Conservation (phyloP, 1,140 invertebrate genomes). For the Aphaenogaster ashmeadi region DNA sequence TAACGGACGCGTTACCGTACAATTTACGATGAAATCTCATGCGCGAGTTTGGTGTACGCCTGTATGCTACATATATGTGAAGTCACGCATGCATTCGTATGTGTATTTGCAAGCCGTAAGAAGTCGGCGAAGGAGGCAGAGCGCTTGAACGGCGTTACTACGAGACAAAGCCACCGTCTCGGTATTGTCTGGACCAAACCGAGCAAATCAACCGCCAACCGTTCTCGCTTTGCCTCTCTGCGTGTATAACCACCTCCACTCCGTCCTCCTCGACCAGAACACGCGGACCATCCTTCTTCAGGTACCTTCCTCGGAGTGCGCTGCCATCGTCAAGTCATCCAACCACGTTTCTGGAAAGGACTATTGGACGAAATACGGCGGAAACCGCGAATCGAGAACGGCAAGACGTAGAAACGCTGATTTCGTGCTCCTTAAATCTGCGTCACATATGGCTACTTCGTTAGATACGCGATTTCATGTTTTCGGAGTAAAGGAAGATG, state of each 20-base stretch:
- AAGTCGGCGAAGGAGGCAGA: slow-evolving; percentile 62
- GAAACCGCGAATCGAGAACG: background rate
- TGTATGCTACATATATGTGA: background rate
- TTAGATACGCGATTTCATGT: background rate
- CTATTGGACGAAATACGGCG: slow-evolving; percentile 14
- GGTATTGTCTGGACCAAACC: slow-evolving; percentile 82
- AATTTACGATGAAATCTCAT: slow-evolving; percentile 31
- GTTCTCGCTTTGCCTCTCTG: slow-evolving; percentile 66
- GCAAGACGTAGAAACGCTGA: background rate
- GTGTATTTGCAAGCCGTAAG: slow-evolving; percentile 45
- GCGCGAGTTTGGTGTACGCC: background rate
- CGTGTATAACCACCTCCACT: background rate
- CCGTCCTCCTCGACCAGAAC: slow-evolving; percentile 16
- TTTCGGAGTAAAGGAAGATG: background rate
- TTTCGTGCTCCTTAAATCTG: slow-evolving; percentile 6
- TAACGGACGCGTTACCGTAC: slow-evolving; percentile 35
- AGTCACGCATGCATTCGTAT: slow-evolving; percentile 7
- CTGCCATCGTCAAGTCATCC: slow-evolving; percentile 53
- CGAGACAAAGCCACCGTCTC: slow-evolving; percentile 83
- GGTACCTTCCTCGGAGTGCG: slow-evolving; percentile 57
- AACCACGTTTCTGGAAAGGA: slow-evolving; percentile 12
- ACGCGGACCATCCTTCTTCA: slow-evolving; percentile 63
- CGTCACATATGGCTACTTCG: background rate
- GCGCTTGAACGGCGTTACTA: slow-evolving; percentile 81
- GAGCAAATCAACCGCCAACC: slow-evolving; percentile 83